These are phyloP conservation scores for Brotula barbata DNA, from an alignment of 2,797 vertebrate genomes.

Conservation along the genomic window DNA sequence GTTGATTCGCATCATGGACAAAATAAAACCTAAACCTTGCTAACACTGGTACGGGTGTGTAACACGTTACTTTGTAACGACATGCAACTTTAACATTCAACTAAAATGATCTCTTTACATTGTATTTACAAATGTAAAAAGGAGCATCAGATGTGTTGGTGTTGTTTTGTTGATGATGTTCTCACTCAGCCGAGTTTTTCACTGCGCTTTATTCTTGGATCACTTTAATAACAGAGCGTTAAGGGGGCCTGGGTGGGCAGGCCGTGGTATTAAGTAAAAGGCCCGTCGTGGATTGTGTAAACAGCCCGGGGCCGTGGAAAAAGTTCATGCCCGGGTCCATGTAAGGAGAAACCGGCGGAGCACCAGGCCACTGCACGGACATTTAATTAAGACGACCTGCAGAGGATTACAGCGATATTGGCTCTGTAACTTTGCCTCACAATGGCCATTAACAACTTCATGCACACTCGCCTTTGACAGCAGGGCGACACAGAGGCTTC, in stretches of 20 bases:
- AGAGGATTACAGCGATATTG: conserved; percentile 73
- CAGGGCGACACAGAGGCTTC: conserved; percentile 12
- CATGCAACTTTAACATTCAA: background rate
- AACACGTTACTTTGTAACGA: too few relatives aligned
- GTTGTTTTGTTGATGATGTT: conserved; percentile 14
- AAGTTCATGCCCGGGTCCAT: conserved; percentile 86
- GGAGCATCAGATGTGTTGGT: background rate
- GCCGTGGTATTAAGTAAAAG: conserved; percentile 75
- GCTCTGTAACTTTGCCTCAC: conserved; percentile 72
- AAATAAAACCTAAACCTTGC: too few relatives aligned
- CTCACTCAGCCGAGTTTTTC: conserved; percentile 5
- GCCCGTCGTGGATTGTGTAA: conserved; percentile 79
- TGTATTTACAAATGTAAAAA: background rate
- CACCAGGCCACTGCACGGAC: conserved; percentile 73
- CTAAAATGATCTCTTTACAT: background rate
- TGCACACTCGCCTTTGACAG: conserved; percentile 45
- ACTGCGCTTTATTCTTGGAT: conserved; percentile 10
- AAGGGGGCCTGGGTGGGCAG: conserved; percentile 70
- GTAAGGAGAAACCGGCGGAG: conserved; percentile 75
- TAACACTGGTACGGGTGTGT: too few relatives aligned
- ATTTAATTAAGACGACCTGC: conserved; percentile 79
- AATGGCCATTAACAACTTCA: conserved; percentile 46
- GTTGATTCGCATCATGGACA: too few relatives aligned
- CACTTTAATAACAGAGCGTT: conserved; percentile 41
- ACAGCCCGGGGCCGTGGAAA: conserved; percentile 82